phyloP scores from a whole-genome alignment of 2,888 invertebrate genomes.

The Torymus tubicola region DNA sequence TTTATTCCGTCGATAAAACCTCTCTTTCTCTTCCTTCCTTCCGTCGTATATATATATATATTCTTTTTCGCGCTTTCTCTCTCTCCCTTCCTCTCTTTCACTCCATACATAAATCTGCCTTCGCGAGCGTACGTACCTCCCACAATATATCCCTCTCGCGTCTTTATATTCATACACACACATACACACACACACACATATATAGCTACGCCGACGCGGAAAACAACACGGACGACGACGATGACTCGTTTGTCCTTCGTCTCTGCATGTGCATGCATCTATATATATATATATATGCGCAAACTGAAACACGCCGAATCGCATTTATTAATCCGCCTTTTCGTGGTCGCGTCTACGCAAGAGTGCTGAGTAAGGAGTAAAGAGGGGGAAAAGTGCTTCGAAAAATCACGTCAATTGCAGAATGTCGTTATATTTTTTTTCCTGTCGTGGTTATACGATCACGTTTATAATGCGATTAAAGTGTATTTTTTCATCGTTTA shows the following conservation, averaged over 20 bases:
- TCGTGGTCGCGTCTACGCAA: slow-evolving; percentile 3
- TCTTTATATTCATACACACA: not conserved
- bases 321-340: slow-evolving; percentile 52
- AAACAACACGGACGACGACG: slow-evolving; percentile 29
- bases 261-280: not conserved
- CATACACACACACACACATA: not conserved
- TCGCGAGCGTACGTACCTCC: slow-evolving; percentile 26
- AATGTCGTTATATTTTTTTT: too few relatives aligned
- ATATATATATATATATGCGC: not conserved
- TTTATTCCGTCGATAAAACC: slow-evolving; percentile 58
- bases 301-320: slow-evolving; percentile 32
- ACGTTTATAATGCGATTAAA: too few relatives aligned
- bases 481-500: too few relatives aligned
- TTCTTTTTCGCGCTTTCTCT: not conserved
- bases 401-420: too few relatives aligned
- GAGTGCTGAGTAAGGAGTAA: slow-evolving; percentile 46
- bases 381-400: too few relatives aligned
- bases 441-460: too few relatives aligned
- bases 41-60: not conserved
- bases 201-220: slow-evolving; percentile 21
- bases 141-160: slow-evolving; percentile 20
- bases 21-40: not conserved
- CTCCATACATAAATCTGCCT: slow-evolving; percentile 45
- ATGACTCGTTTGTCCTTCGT: slow-evolving; percentile 14
- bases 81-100: slow-evolving; percentile 11